These are phyloP conservation scores for Coelinius sp. DNA, from an alignment of 2,888 invertebrate species.

Conservation along the genomic window DNA sequence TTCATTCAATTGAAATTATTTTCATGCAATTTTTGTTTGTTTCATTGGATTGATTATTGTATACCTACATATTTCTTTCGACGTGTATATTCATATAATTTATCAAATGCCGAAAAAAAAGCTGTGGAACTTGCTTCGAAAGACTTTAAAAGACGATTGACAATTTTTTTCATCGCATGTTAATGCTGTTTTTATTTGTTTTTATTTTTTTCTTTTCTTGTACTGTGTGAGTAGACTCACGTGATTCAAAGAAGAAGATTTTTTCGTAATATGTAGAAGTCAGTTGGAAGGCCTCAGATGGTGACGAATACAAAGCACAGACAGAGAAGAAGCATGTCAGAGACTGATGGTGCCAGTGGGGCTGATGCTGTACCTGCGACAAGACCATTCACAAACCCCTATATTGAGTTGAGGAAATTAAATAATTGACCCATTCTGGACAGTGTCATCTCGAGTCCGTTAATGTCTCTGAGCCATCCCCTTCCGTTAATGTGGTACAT, in stretches of 20 bases:
- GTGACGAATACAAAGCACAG: conserved; percentile 72
- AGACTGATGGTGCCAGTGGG: conserved; percentile 67
- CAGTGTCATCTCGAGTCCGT: too few relatives aligned
- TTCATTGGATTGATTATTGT: not conserved
- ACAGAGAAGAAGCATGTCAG: conserved; percentile 71
- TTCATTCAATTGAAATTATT: not conserved
- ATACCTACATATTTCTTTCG: not conserved
- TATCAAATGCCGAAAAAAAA: not conserved
- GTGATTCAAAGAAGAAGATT: conserved; percentile 56
- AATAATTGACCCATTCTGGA: too few relatives aligned
- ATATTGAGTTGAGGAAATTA: too few relatives aligned
- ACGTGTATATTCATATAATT: not conserved
- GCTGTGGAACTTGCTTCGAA: not conserved
- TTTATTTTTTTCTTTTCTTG: not conserved
- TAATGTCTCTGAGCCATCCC: too few relatives aligned
- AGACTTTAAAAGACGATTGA: too few relatives aligned
- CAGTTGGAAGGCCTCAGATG: conserved; percentile 69
- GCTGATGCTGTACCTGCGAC: conserved; percentile 71
- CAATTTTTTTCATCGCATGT: not conserved
- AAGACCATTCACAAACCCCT: conserved; percentile 64
- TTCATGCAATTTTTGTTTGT: not conserved
- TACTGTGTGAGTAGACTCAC: conserved; percentile 66
- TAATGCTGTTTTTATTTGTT: not conserved
- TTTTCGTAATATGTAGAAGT: conserved; percentile 51
- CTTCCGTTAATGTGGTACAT: too few relatives aligned